phyloP scores from a whole-genome alignment of 1,140 invertebrate genomes.

The Micrasema longulum region DNA sequence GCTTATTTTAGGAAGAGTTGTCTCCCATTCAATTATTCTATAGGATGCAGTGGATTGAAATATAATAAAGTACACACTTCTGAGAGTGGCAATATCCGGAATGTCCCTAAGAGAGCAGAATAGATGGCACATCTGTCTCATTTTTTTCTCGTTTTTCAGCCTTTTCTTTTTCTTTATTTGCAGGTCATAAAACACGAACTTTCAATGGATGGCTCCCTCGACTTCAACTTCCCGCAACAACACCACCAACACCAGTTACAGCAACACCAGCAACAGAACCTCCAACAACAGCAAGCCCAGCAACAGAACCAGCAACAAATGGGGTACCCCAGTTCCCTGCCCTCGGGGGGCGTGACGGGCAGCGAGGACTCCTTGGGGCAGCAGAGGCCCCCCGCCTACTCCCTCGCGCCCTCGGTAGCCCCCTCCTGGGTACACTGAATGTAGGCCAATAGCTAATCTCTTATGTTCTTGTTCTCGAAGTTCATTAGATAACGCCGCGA shows the following conservation, averaged over 20 bases:
- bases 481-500: constrained; percentile 39
- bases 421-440: constrained; percentile 55
- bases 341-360: constrained; percentile 32
- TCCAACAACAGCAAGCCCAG: constrained; percentile 41
- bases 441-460: constrained; percentile 33
- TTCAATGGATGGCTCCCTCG: constrained; percentile 90
- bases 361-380: constrained; percentile 39
- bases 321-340: constrained; percentile 35
- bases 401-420: constrained; percentile 46
- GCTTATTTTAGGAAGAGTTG: too few relatives aligned
- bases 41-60: too few relatives aligned
- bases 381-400: constrained; percentile 47
- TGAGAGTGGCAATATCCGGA: too few relatives aligned
- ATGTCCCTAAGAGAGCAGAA: too few relatives aligned
- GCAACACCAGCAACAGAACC: constrained; percentile 45
- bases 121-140: too few relatives aligned
- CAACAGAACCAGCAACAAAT: constrained; percentile 45
- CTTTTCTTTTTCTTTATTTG: too few relatives aligned
- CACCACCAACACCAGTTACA: constrained; percentile 57
- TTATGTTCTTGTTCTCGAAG: constrained; percentile 46
- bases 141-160: too few relatives aligned
- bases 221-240: constrained; percentile 87
- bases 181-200: constrained; percentile 93
- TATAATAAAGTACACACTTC: too few relatives aligned
- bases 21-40: too few relatives aligned